phyloP scores from a whole-genome alignment of 2,113 vertebrate species.

The Ptilonorhynchus violaceus region DNA sequence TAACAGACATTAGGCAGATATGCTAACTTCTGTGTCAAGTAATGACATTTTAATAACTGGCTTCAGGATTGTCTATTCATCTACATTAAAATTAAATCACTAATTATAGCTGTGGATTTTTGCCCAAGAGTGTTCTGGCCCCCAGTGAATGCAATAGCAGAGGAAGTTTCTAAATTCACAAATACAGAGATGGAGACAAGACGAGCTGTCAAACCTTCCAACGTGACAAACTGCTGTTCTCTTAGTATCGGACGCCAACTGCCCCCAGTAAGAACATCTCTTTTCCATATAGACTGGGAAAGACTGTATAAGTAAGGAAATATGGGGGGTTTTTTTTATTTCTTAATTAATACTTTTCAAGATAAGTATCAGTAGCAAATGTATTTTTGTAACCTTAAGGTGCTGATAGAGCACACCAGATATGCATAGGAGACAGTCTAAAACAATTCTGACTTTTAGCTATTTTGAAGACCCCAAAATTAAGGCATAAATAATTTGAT shows the following conservation, averaged over 20 bases:
- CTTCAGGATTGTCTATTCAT: conserved; percentile 58
- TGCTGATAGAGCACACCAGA: not conserved
- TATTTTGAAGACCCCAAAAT: not conserved
- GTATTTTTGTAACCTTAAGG: not conserved
- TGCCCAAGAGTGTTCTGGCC: conserved; percentile 42
- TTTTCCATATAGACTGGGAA: not conserved
- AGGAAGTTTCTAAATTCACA: conserved; percentile 24
- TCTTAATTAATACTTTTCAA: not conserved
- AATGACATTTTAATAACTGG: conserved; percentile 62
- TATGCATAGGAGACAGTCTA: not conserved
- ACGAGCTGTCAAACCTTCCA: not conserved
- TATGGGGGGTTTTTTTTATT: not conserved
- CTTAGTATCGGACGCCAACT: not conserved
- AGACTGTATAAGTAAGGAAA: not conserved
- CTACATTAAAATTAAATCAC: conserved; percentile 53
- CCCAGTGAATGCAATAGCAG: not conserved
- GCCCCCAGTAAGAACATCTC: not conserved
- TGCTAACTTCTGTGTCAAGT: conserved; percentile 40
- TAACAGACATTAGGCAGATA: conserved; percentile 19
- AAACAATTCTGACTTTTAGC: not conserved
- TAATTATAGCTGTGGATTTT: conserved; percentile 51
- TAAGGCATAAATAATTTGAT: not conserved
- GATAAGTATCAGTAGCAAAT: not conserved
- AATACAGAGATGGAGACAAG: not conserved
- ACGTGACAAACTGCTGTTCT: not conserved